These are phyloP conservation scores for Coracopsis vasa DNA, from an alignment of 2,113 vertebrate genomes.

Conservation along the genomic window DNA sequence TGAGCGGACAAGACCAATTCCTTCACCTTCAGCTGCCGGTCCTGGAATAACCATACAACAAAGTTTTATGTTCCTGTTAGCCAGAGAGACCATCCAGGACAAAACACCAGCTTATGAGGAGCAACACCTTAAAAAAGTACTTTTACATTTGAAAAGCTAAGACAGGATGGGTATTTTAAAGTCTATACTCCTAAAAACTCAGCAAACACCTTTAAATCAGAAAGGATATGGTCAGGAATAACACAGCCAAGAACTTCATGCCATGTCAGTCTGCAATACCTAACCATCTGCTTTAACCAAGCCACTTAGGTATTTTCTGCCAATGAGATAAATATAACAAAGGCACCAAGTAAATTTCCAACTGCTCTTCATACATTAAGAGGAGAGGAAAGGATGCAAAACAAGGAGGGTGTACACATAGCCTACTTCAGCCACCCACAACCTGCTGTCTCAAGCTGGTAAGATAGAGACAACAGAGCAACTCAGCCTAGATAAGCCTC, in stretches of 20 bases:
- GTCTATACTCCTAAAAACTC: background rate
- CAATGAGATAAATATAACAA: background rate
- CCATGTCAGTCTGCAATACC: background rate
- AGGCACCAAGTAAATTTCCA: background rate
- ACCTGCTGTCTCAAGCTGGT: background rate
- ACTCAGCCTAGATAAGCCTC: background rate
- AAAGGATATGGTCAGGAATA: background rate
- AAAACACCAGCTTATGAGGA: background rate
- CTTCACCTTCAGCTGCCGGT: conserved; percentile 92
- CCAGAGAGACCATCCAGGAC: background rate
- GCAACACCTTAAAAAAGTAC: background rate
- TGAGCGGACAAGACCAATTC: conserved; percentile 89
- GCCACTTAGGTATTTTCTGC: background rate
- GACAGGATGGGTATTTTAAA: background rate
- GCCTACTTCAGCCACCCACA: background rate
- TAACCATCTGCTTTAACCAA: background rate
- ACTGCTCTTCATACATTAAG: background rate
- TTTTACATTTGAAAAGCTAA: background rate
- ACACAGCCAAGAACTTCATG: background rate
- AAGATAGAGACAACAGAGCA: background rate
- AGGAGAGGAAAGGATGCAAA: background rate
- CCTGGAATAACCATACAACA: conserved; percentile 64
- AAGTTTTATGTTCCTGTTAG: background rate
- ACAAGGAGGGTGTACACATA: background rate
- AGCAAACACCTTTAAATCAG: background rate